Base-by-base conservation (phyloP, 2,113 vertebrate genomes). In the Casuarius casuarius region DNA sequence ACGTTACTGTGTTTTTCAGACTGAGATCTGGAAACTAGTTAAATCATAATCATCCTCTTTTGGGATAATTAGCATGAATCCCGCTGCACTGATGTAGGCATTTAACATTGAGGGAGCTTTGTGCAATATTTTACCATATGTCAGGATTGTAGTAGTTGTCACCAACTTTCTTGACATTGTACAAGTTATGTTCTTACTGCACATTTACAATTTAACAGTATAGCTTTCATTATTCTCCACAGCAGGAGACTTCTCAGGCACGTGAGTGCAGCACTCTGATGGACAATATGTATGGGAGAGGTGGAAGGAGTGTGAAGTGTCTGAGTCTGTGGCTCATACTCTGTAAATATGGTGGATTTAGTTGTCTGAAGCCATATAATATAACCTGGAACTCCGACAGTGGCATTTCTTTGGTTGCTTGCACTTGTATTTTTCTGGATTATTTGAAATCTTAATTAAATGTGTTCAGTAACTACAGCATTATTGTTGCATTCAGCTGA, bases 341-440 rank as follows among this genome's bases (percentile, higher is more conserved):
- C 17, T 31, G 31, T 59, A 29, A 62, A 75, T 7, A 31, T 23
- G 29, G 40, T 52, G 46, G 28, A 49, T 42, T 35, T 8, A 7
- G 15, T 72, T 40, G 29, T 51, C 42, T 80, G 59, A n/a, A 82
- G 52, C 46, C n/a, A 49, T 26, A 8, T 12, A 29, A 40, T 22
- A 3, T 8, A 35, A 52, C 15, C 0, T 35, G 42, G 29, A 75
- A 17, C 25, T 38, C 52, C 1, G 8, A 26, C 40, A 56, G 23
- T 40, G 14, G 3, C 0, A 1, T 38, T 89, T 56, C 67, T 56
- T 10, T 22, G 16, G 0, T 11, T 68, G 38, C 79, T 80, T 46
- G 4, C 12, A 0, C 17, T 19, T 8, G 1, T 28, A 38, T 29
- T 13, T 1, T 59, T 67, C 12, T 61, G 10, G 56, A 28, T 77